Conservation (phyloP, 2,113 vertebrate genomes). For the Rhegmatorhina hoffmannsi region DNA sequence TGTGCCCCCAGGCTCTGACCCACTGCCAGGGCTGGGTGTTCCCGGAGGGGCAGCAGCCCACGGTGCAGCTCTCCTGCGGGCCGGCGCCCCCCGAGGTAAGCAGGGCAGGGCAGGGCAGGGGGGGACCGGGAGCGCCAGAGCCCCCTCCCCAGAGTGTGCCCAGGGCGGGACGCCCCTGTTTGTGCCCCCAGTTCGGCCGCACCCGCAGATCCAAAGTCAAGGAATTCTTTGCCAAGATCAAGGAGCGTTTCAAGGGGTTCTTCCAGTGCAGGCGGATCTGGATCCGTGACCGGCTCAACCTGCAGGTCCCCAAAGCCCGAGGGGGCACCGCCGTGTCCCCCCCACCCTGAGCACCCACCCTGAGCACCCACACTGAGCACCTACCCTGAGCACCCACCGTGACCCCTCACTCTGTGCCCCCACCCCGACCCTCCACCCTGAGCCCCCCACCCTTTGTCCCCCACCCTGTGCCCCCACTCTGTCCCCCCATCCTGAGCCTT, state of each 20-base stretch:
- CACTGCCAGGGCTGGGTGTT: not conserved
- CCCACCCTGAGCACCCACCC: too few species aligned
- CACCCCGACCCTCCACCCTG: too few species aligned
- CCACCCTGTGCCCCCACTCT: too few species aligned
- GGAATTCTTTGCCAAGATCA: not conserved
- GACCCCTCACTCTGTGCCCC: too few species aligned
- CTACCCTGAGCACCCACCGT: too few species aligned
- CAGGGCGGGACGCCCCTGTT: fast-evolving
- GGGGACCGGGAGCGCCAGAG: not conserved
- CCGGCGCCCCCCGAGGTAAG: fast-evolving
- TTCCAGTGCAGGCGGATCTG: not conserved
- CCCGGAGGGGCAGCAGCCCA: slow-evolving; percentile 13
- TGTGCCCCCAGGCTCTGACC: not conserved
- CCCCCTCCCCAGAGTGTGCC: too few species aligned
- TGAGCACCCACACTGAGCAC: too few species aligned
- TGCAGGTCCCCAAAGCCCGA: not conserved
- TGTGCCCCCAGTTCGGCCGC: not conserved
- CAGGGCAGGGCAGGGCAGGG: fast-evolving
- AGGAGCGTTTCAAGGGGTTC: not conserved
- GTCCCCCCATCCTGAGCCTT: too few species aligned
- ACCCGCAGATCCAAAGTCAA: fast-evolving
- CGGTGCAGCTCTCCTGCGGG: not conserved
- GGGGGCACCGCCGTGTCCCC: fast-evolving
- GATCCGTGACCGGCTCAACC: not conserved
- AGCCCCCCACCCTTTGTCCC: too few species aligned